Base-by-base conservation (phyloP, 2,888 invertebrate genomes). In the Nomada ferruginata region DNA sequence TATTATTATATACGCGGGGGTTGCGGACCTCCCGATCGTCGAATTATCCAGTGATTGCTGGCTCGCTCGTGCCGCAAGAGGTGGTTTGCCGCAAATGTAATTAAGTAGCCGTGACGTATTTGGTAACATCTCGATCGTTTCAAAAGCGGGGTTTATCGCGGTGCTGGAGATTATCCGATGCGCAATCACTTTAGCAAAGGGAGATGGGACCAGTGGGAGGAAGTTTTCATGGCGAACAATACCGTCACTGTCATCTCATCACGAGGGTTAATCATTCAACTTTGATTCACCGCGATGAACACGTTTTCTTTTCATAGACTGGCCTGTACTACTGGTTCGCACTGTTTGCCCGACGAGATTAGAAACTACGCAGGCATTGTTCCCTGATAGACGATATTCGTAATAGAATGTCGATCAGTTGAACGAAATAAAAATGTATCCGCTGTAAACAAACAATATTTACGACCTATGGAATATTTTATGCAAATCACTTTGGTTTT, bases 211-310 rank as follows among this genome's bases (percentile, higher is more conserved):
- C 75, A 1, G 23, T 64, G 72, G 84, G 72, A 69, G 66, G 68
- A 71, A 80, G 60, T 68, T 84, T 87, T 83, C 85, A 90, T 87
- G 90, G 84, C 87, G 82, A 83, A 89, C 91, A 90, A 92, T 91
- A 85, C 76, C 79, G 87, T 83, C 73, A 88, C 92, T 93, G 93
- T 93, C 93, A 91, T 90, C 89, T 87, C 89, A 44, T 87, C 84
- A 72, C 73, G 61, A 70, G 74, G 82, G 79, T 84, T 90, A 93
- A 93, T 93, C 93, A 92, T 88, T 93, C 93, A 93, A 82, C 78
- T 68, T 68, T 36, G 68, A 76, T 63, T 66, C 53, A 44, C 59
- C 42, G 53, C 42, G 44, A 59, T 29, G 57, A 10, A 55, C 57
- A 23, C 72, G 23, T 57, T 52, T 57, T 15, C 70, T 13, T 59